phyloP scores from a whole-genome alignment of 2,113 vertebrate species.

The Macquaria australasica region DNA sequence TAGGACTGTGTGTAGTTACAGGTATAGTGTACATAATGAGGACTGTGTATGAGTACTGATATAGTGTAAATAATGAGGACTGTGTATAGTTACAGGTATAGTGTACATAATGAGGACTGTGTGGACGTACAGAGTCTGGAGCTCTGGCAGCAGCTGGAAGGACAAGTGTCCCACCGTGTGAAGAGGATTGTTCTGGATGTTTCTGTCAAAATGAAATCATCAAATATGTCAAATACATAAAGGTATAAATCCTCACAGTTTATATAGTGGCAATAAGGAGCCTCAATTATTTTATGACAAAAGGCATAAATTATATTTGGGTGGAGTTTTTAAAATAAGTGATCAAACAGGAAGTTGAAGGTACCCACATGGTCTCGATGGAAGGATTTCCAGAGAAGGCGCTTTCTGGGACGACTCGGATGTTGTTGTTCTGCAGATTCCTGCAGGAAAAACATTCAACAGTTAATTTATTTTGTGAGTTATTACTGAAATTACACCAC shows the following conservation, averaged over 20 bases:
- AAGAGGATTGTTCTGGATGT: constrained; percentile 91
- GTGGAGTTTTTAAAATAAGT: too few relatives aligned
- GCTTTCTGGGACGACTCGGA: constrained; percentile 87
- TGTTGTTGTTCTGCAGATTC: constrained; percentile 91
- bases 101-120: not conserved
- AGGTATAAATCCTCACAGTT: not conserved
- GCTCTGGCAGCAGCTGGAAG: constrained; percentile 88
- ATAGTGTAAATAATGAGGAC: too few relatives aligned
- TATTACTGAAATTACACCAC: too few relatives aligned
- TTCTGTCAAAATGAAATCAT: constrained; percentile 71
- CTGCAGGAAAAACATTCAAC: constrained; percentile 68
- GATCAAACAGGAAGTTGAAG: not conserved
- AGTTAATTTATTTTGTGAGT: not conserved
- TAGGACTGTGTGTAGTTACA: too few relatives aligned
- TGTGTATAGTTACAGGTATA: not conserved
- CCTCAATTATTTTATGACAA: not conserved
- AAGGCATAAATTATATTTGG: not conserved
- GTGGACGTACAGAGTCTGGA: constrained; percentile 44
- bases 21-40: too few relatives aligned
- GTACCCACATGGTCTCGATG: constrained; percentile 89
- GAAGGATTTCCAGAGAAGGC: constrained; percentile 89
- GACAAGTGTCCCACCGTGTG: constrained; percentile 87
- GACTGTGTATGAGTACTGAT: too few relatives aligned
- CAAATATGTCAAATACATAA: not conserved
- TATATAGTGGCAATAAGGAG: not conserved